Evolutionary conservation across 2,113 vertebrate species (phyloP), one percentile per base, ranked within the genome.

Genomic region (Tetrao urogallus): DNA sequence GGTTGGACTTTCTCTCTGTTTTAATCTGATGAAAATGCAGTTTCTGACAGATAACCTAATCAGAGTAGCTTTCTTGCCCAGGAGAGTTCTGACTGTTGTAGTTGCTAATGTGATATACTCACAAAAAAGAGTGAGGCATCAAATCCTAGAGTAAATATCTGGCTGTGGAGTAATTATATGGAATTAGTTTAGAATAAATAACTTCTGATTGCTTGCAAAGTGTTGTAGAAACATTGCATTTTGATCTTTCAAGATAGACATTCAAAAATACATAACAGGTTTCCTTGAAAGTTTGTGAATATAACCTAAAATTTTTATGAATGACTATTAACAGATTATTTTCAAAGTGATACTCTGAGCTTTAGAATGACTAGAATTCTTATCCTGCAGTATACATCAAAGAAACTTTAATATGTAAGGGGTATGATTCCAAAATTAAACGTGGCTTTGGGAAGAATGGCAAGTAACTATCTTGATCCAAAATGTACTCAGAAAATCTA

Each of bases 381-480:
- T 88, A 77, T 54, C n/a, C 76, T 96, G 86, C 76, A 69, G 83
- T 83, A 96, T 70, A 71, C 74, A 97, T 72, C 45, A 83, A 97
- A 95, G 69, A 74, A 57, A 95, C 65, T 54, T 52, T 58, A 74
- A 73, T 50, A 3, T 47, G 19, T 66, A 71, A 81, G 89, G 95
- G 60, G 2, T 70, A 88, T 64, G 69, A 95, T 93, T 95, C 73
- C 76, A 94, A 97, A 96, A 79, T 91, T 92, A 94, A 92, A 86
- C 82, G 63, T 90, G 69, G 58, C 13, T 80, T 97, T 96, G 88
- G 65, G 61, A 82, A 92, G 60, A 86, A 92, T 47, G 69, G 92
- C 22, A 84, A 75, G 47, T 86, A 81, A 78, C 9, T 9, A 18
- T 70, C 91, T 45, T 90, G 19, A 82, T 17, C 5, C 11, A 42